These are phyloP conservation scores for Sylvilagus bachmani DNA, from an alignment of 2,113 vertebrate species.

Conservation along the genomic window DNA sequence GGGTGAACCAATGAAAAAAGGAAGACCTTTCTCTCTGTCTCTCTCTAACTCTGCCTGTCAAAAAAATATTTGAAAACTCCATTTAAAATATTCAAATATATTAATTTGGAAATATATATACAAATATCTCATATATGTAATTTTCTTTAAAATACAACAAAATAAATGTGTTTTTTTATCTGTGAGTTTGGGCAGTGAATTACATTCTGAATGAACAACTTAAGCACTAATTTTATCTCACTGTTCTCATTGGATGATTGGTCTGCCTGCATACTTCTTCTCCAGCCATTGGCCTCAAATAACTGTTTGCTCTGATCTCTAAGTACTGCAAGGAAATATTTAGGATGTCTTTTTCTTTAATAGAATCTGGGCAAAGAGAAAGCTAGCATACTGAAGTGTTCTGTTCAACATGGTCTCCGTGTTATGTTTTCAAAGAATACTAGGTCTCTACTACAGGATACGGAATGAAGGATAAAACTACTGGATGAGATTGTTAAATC, in stretches of 20 bases:
- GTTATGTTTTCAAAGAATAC: neutral
- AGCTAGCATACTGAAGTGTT: neutral
- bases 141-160: too few relatives aligned
- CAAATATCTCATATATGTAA: neutral
- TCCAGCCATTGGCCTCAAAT: neutral
- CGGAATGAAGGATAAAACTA: neutral
- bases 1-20: too few relatives aligned
- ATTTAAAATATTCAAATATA: neutral
- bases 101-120: neutral
- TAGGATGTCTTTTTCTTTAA: neutral
- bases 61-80: neutral
- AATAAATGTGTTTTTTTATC: neutral
- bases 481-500: neutral
- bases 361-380: neutral
- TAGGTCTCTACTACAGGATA: neutral
- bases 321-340: neutral
- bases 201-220: neutral
- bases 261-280: neutral
- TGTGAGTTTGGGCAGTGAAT: neutral
- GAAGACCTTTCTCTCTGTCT: too few relatives aligned
- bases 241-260: neutral
- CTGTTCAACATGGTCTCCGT: neutral
- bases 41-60: too few relatives aligned
- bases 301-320: neutral
- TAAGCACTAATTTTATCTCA: neutral